These are phyloP conservation scores for Danaus melanippus DNA, from an alignment of 1,140 invertebrate species.

Conservation along the genomic window DNA sequence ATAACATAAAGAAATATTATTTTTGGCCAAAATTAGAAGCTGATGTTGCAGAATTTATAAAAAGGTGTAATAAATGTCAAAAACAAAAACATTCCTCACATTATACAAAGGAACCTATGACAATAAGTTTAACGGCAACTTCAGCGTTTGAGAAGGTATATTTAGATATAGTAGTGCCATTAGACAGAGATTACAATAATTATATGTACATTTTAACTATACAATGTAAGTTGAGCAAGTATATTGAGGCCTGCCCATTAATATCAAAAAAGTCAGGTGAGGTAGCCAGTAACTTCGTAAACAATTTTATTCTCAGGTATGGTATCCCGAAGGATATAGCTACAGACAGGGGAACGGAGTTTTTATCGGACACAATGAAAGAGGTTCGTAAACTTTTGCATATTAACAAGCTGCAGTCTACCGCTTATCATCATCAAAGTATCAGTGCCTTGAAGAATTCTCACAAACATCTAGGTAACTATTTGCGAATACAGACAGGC, in stretches of 20 bases:
- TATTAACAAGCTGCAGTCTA: constrained; percentile 20
- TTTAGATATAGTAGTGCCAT: constrained; percentile 20
- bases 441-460: constrained; percentile 20
- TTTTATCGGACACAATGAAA: too few species aligned
- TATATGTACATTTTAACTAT: too few species aligned
- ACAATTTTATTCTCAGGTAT: constrained; percentile 25
- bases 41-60: constrained; percentile 18
- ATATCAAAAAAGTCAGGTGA: too few species aligned
- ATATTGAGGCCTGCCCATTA: too few species aligned
- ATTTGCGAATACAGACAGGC: too few species aligned
- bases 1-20: constrained; percentile 22
- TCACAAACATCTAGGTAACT: too few species aligned
- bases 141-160: constrained; percentile 21
- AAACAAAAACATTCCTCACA: not conserved
- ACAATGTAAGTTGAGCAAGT: constrained; percentile 11
- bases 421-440: constrained; percentile 22
- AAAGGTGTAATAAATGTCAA: constrained; percentile 20
- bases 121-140: constrained; percentile 4
- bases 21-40: constrained; percentile 19
- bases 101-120: constrained; percentile 6
- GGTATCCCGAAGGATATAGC: constrained; percentile 20
- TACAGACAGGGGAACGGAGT: too few species aligned
- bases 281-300: constrained; percentile 21
- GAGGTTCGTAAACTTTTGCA: constrained; percentile 21
- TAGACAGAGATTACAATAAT: constrained; percentile 6